phyloP scores from a whole-genome alignment of 2,888 invertebrate species.

The Tiliacea citrago region DNA sequence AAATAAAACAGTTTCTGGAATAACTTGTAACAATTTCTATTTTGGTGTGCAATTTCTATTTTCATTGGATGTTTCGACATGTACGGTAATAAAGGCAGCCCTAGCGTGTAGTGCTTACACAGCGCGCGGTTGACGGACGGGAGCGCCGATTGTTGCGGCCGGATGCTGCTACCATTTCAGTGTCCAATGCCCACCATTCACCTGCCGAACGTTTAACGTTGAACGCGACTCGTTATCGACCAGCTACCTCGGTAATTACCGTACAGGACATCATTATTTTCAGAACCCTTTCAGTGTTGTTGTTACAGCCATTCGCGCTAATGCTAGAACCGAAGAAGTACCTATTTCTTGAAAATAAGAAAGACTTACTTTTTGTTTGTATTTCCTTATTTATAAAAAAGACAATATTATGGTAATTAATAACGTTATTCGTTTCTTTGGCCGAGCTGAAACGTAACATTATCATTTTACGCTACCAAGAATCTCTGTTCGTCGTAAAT shows the following conservation, averaged over 20 bases:
- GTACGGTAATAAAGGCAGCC: slow-evolving; percentile 25
- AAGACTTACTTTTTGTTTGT: slow-evolving; percentile 20
- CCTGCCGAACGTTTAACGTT: slow-evolving; percentile 70
- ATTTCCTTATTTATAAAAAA: slow-evolving; percentile 49
- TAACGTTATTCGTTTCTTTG: slow-evolving; percentile 54
- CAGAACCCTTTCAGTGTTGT: slow-evolving; percentile 46
- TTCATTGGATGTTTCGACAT: slow-evolving; percentile 39
- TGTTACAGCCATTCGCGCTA: slow-evolving; percentile 46
- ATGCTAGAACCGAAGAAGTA: slow-evolving; percentile 41
- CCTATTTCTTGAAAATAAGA: slow-evolving; percentile 39
- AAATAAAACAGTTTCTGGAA: slow-evolving; percentile 34
- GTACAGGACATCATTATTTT: slow-evolving; percentile 65
- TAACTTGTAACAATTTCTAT: slow-evolving; percentile 30
- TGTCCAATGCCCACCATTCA: slow-evolving; percentile 80
- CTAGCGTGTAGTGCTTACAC: slow-evolving; percentile 63
- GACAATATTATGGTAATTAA: slow-evolving; percentile 61
- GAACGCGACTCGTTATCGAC: slow-evolving; percentile 76
- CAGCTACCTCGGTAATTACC: slow-evolving; percentile 75
- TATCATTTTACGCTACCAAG: slow-evolving; percentile 49
- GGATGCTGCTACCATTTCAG: slow-evolving; percentile 85
- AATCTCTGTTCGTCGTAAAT: slow-evolving; percentile 58
- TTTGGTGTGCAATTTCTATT: slow-evolving; percentile 14
- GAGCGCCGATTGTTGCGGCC: slow-evolving; percentile 82
- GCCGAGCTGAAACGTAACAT: slow-evolving; percentile 38
- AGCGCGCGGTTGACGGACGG: slow-evolving; percentile 65